A percentile compares a stretch with the other conserved stretches of the same genome.
Conservation (phyloP, 1,140 invertebrate species). For the Physella acuta region DNA sequence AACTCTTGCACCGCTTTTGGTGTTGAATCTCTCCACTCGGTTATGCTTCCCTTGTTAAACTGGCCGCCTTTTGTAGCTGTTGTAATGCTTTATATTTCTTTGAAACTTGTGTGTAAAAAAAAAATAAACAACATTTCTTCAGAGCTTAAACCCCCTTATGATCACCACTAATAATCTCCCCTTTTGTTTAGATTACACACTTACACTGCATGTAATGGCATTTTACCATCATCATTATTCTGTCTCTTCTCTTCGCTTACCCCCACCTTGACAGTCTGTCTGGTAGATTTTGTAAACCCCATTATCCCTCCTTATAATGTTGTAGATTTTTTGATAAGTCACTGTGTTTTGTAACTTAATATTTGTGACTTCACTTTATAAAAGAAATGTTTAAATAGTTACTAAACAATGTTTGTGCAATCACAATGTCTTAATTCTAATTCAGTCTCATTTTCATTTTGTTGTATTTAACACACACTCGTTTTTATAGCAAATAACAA, state of each 20-base stretch:
- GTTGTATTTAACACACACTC: too few relatives aligned
- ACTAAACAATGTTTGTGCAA: slow-evolving; percentile 9
- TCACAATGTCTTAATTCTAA: too few relatives aligned
- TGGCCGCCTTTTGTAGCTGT: slow-evolving; percentile 22
- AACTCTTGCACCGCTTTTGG: slow-evolving; percentile 23
- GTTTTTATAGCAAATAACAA: too few relatives aligned
- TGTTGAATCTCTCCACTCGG: slow-evolving; percentile 22
- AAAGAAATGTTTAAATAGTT: slow-evolving; percentile 11
- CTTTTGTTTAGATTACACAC: slow-evolving; percentile 5
- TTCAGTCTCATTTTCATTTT: too few relatives aligned
- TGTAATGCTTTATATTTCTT: slow-evolving; percentile 22
- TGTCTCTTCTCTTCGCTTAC: background rate
- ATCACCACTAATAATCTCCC: slow-evolving; percentile 12
- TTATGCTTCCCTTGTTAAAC: slow-evolving; percentile 21
- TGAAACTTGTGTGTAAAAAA: slow-evolving; percentile 22
- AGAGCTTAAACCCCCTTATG: slow-evolving; percentile 2
- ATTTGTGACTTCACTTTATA: background rate
- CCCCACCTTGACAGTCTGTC: background rate
- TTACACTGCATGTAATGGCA: slow-evolving; percentile 20
- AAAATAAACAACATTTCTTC: background rate
- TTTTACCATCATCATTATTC: slow-evolving; percentile 1
- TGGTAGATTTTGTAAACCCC: slow-evolving; percentile 9
- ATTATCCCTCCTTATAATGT: background rate
- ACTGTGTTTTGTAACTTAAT: too few relatives aligned
- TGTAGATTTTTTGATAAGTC: background rate